Evolutionary conservation across 2,113 vertebrate species (phyloP).

Genomic region (Xenopus borealis): DNA sequence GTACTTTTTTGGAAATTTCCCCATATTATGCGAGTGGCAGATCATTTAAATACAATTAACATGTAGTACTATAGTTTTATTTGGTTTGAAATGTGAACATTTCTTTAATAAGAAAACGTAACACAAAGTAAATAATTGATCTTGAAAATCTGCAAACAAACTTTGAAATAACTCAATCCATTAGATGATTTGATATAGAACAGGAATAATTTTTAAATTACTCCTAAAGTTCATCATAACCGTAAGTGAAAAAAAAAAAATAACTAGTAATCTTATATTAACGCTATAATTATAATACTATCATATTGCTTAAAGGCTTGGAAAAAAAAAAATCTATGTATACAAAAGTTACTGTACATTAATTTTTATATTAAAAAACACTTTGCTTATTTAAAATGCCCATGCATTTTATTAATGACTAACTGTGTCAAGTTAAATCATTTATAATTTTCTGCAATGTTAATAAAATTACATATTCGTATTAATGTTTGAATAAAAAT

Average conservation of each 20-base stretch:
- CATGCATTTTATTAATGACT: conserved; percentile 77
- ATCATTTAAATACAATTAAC: background rate
- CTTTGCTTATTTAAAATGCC: conserved; percentile 72
- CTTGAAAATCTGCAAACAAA: background rate
- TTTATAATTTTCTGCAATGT: conserved; percentile 78
- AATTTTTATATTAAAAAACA: conserved; percentile 64
- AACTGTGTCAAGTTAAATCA: conserved; percentile 78
- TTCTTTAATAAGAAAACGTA: background rate
- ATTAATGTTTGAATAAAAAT: conserved; percentile 79
- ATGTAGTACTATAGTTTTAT: background rate
- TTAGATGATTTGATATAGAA: background rate
- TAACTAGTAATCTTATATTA: background rate
- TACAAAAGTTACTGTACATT: background rate
- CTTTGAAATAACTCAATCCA: no score
- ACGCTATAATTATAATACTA: background rate
- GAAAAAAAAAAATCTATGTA: background rate
- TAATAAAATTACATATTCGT: conserved; percentile 82
- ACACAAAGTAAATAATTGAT: background rate
- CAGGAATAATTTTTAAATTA: background rate
- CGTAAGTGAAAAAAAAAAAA: background rate
- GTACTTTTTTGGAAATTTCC: no score
- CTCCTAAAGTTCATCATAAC: background rate
- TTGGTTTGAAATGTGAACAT: background rate
- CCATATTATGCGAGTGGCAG: background rate
- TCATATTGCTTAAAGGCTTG: background rate